These are phyloP conservation scores for Cuniculus paca DNA, from an alignment of 2,797 vertebrate species.

Conservation along the genomic window DNA sequence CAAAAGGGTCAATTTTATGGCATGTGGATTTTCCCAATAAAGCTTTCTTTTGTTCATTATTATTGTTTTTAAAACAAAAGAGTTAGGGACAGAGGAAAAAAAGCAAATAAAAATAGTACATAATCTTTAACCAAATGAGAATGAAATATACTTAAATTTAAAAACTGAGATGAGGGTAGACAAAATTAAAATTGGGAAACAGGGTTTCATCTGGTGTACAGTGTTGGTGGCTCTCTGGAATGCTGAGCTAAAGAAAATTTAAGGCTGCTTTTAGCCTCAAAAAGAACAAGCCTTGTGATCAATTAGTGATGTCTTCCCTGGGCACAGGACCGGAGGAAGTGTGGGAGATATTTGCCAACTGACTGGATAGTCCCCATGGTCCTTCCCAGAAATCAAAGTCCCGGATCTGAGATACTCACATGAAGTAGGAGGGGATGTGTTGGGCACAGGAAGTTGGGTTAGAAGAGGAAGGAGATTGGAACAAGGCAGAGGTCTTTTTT, in stretches of 20 bases:
- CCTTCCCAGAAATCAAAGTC: background rate
- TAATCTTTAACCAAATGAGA: background rate
- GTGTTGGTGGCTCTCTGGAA: conserved; percentile 5
- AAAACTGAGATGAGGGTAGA: conserved; percentile 13
- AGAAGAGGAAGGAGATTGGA: background rate
- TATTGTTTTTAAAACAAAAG: conserved; percentile 21
- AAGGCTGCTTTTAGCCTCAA: background rate
- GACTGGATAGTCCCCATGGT: too few relatives aligned
- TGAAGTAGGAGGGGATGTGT: background rate
- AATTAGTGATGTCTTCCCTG: conserved; percentile 17
- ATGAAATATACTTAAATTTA: background rate
- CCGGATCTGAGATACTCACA: background rate
- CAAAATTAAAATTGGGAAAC: conserved; percentile 39
- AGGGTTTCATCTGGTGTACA: background rate
- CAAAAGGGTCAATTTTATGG: conserved; percentile 29
- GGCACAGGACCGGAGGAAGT: background rate
- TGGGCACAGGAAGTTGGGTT: background rate
- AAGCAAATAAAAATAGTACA: background rate
- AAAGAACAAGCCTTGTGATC: background rate
- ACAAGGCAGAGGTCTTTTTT: background rate
- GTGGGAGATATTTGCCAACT: background rate
- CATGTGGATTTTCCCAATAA: conserved; percentile 5
- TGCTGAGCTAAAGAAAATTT: conserved; percentile 45
- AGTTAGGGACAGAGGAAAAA: background rate
- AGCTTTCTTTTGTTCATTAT: background rate